phyloP scores from a whole-genome alignment of 2,888 invertebrate genomes.

The Hoplodrina ambigua region DNA sequence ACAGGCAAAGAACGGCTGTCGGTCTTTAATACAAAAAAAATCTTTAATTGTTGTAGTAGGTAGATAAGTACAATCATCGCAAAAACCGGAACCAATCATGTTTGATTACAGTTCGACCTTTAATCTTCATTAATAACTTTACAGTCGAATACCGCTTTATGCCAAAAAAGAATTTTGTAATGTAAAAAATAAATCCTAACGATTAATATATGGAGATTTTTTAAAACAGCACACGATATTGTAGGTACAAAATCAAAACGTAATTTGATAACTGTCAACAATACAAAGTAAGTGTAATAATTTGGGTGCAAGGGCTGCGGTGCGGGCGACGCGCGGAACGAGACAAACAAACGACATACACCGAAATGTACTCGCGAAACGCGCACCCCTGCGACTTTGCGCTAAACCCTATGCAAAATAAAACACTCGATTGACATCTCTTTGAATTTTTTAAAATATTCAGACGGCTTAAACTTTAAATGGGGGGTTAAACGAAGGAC shows the following conservation, averaged over 20 bases:
- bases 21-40: neutral
- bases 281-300: slow-evolving; percentile 78
- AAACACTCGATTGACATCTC: slow-evolving; percentile 90
- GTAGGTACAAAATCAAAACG: slow-evolving; percentile 75
- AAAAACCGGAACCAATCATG: neutral
- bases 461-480: slow-evolving; percentile 86
- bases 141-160: neutral
- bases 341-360: slow-evolving; percentile 89
- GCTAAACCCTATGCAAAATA: slow-evolving; percentile 90
- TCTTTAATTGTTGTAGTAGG: neutral
- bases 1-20: neutral
- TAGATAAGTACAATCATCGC: neutral
- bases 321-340: slow-evolving; percentile 69
- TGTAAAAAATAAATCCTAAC: neutral
- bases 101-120: neutral
- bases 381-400: slow-evolving; percentile 71
- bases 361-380: slow-evolving; percentile 87
- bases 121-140: neutral
- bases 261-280: slow-evolving; percentile 86
- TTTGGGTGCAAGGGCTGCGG: slow-evolving; percentile 60
- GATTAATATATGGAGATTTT: neutral
- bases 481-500: slow-evolving; percentile 88
- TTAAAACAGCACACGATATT: slow-evolving; percentile 57
- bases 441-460: slow-evolving; percentile 90
- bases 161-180: neutral